phyloP scores from a whole-genome alignment of 2,113 vertebrate genomes.

The Clinocottus analis region DNA sequence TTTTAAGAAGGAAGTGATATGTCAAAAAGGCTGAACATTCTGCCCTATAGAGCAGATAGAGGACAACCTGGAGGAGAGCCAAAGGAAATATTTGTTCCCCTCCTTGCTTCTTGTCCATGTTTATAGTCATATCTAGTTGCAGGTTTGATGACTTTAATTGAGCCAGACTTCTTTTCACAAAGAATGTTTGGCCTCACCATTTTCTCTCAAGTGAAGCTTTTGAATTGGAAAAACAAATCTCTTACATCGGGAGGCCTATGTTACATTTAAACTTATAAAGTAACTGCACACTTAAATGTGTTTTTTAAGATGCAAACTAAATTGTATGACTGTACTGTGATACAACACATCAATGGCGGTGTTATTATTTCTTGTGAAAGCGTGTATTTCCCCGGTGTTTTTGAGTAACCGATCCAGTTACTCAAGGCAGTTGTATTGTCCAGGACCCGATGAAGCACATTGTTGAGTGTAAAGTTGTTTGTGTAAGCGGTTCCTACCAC shows the following conservation, averaged over 20 bases:
- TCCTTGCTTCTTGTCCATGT: slow-evolving; percentile 36
- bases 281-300: not conserved
- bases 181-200: slow-evolving; percentile 32
- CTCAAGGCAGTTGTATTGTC: not conserved
- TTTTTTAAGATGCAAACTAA: not conserved
- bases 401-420: not conserved
- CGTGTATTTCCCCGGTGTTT: not conserved
- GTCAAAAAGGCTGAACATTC: slow-evolving; percentile 54
- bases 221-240: slow-evolving; percentile 35
- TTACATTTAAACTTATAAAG: slow-evolving; percentile 18
- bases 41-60: slow-evolving; percentile 70
- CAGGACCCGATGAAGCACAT: not conserved
- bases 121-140: slow-evolving; percentile 53
- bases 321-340: not conserved
- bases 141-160: slow-evolving; percentile 52
- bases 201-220: slow-evolving; percentile 29
- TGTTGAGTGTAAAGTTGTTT: not conserved
- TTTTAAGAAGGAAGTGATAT: slow-evolving; percentile 56
- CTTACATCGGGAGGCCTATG: not conserved
- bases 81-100: slow-evolving; percentile 64
- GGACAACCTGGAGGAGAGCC: slow-evolving; percentile 53
- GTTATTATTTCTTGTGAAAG: not conserved
- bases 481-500: not conserved
- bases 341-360: too few species aligned
- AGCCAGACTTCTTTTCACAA: slow-evolving; percentile 60